A percentile compares a stretch with the other conserved stretches of the same genome.
Conservation (phyloP, 2,797 vertebrate genomes). For the Benthosema pterotum region DNA sequence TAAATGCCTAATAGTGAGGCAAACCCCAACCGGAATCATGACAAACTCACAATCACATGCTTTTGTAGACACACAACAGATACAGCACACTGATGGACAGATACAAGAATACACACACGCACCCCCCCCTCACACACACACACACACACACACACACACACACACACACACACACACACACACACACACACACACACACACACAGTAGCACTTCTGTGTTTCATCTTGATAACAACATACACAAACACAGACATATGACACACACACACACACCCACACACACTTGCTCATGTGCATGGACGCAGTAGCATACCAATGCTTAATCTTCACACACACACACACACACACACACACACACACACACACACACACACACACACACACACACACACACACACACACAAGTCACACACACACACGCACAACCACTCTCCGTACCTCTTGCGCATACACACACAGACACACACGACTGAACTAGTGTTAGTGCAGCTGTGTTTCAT, state of each 20-base stretch:
- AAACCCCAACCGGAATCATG: background rate
- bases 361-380: background rate
- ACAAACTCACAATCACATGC: background rate
- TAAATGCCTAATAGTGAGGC: too few relatives aligned
- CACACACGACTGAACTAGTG: background rate
- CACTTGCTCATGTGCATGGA: background rate
- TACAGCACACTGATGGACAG: too few relatives aligned
- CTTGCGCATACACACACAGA: background rate
- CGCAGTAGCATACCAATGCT: background rate
- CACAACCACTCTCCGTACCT: too few relatives aligned
- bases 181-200: too few relatives aligned
- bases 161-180: too few relatives aligned
- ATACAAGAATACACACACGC: too few relatives aligned
- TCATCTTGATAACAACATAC: too few relatives aligned
- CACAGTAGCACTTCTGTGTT: too few relatives aligned
- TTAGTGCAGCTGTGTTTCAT: background rate
- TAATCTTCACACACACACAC: slow-evolving; percentile 1
- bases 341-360: background rate
- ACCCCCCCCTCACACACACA: too few relatives aligned
- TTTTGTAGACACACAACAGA: too few relatives aligned
- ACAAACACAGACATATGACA: background rate
- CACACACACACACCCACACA: background rate
- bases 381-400: background rate
- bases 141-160: too few relatives aligned
- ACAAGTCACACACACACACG: background rate